Base-by-base conservation (phyloP, 2,113 vertebrate species). In the Symphodus melops region DNA sequence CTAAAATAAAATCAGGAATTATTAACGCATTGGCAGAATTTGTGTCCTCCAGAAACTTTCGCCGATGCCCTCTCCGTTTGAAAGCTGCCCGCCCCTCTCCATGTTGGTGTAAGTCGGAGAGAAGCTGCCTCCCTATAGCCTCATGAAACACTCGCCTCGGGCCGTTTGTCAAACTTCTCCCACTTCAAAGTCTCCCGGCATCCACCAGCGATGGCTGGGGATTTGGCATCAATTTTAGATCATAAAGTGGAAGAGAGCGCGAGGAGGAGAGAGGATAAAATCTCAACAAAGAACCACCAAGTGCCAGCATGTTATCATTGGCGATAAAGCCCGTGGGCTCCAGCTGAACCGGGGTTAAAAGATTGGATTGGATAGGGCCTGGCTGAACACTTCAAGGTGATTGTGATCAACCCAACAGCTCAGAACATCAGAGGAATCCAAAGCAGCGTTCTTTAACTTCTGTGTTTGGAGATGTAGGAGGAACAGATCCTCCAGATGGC, bases 141-240 rank as follows among this genome's bases (percentile, higher is more conserved):
- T 83, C 55, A 53, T 75, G 84, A 86, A 91, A 86, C 71, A 79
- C 76, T 85, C 8, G 88, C 91, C 91, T 88, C 61, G 28, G 90
- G 92, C 82, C 81, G 36, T 90, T 89, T 82, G 79, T 89, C 84
- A 84, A 82, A 88, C 82, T 91, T 87, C 76, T 91, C 75, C 71
- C 86, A 90, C 91, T 91, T 93, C 91, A 93, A 92, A 93, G 91
- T 91, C 77, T 89, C 82, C 72, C 73, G 44, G 76, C 79, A 74
- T 89, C 79, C 76, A 88, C 82, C 74, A 86, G 86, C 86, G 77
- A 76, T 86, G 90, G 84, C 74, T 65, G 69, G 90, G 80, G 87
- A 65, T 82, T 88, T 79, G 63, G 76, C 86, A 91, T 92, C 84
- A 89, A 92, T 91, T 90, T 91, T 91, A 91, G 83, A 92, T 89